These are phyloP conservation scores for Microcebus murinus DNA, from an alignment of 2,113 vertebrate genomes.

Conservation along the genomic window DNA sequence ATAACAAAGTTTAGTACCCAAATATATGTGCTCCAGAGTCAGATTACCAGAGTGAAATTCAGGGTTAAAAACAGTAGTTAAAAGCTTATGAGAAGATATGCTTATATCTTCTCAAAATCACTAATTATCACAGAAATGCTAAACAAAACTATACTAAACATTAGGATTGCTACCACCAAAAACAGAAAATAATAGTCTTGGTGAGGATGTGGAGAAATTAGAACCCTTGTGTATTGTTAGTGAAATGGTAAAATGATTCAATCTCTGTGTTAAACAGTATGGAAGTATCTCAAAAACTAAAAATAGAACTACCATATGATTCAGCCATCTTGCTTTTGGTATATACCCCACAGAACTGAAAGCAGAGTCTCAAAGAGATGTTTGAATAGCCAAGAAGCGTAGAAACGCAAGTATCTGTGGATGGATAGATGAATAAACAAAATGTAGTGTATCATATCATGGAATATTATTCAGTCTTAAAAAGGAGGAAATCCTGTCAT, in stretches of 20 bases:
- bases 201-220: not conserved
- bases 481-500: not conserved
- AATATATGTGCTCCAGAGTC: not conserved
- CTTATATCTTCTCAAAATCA: not conserved
- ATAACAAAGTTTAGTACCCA: not conserved
- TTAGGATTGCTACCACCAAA: not conserved
- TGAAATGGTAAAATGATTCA: not conserved
- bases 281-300: not conserved
- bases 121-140: not conserved
- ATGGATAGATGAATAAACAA: not conserved
- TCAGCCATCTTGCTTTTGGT: not conserved
- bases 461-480: not conserved
- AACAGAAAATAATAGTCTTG: not conserved
- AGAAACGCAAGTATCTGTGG: not conserved
- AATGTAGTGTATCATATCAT: not conserved
- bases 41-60: not conserved
- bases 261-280: not conserved
- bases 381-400: not conserved
- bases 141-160: not conserved
- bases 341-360: not conserved
- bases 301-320: not conserved
- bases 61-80: not conserved
- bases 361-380: not conserved
- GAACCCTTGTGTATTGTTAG: not conserved
- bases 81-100: not conserved